A percentile compares a stretch with the other conserved stretches of the same genome.
Evolutionary conservation across 2,888 invertebrate genomes (phyloP).

Genomic region (Drosophila tripunctata): DNA sequence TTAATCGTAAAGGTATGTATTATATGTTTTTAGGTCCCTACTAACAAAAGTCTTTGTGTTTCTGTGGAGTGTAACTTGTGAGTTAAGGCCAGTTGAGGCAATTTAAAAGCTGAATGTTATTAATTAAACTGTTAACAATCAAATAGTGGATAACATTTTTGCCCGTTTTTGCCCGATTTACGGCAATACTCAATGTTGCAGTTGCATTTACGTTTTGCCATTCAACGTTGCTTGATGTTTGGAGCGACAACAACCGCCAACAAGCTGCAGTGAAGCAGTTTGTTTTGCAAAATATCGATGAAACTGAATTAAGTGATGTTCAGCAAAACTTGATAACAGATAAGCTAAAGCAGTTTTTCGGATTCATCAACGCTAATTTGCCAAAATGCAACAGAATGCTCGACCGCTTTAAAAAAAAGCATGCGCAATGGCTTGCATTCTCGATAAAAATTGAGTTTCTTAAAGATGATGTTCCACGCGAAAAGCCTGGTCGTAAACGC

Average conservation of each 20-base stretch:
- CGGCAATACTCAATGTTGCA: neutral
- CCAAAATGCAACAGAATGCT: neutral
- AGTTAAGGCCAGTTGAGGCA: neutral
- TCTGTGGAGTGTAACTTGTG: neutral
- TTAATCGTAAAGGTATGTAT: neutral
- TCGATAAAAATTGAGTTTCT: too few relatives aligned
- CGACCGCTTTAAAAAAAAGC: neutral
- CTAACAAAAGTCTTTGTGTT: neutral
- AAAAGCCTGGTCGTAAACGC: too few relatives aligned
- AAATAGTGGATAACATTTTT: neutral
- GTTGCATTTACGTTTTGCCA: neutral
- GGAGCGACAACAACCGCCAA: neutral
- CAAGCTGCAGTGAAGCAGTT: neutral
- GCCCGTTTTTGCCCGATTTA: neutral
- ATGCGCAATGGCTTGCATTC: too few relatives aligned
- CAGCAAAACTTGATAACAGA: neutral
- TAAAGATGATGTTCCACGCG: too few relatives aligned
- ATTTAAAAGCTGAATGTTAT: too few relatives aligned
- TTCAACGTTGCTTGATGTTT: neutral
- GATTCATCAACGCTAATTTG: neutral
- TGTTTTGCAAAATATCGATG: neutral
- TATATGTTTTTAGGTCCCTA: neutral
- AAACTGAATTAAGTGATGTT: neutral
- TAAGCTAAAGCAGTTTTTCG: neutral
- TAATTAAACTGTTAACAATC: neutral